Evolutionary conservation across 2,888 invertebrate species (phyloP), one percentile per base, ranked within the genome.

Genomic region (Drosophila atroscutellata): DNA sequence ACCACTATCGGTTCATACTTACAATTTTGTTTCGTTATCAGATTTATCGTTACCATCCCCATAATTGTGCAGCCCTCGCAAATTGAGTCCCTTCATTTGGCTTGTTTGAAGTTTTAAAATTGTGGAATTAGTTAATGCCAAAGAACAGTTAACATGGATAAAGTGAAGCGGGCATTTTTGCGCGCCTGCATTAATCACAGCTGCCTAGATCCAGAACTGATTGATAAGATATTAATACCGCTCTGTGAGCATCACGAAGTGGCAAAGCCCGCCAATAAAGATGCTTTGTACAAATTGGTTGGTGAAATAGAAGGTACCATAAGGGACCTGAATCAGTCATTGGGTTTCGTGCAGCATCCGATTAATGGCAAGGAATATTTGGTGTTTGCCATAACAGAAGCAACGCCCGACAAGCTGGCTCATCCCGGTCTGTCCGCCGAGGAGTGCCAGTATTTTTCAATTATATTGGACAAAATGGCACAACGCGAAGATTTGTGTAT

Each of bases 101-200:
- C 11, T 6, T n/a, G 13, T 55, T 66, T 56, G 18, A n/a, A 39
- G 32, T n/a, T 32, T 15, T 30, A 0, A 2, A 32, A n/a, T 37
- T 47, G 15, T 47, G 7, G 9, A 51, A 24, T n/a, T 30, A 20
- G 1, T 18, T 1, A 13, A 15, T 20, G 4, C 3, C 20, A 24
- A 45, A 24, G 8, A 7, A 45, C 4, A 45, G 8, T 24, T 45
- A 51, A 2, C 0, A 86, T 89, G 89, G 76, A 89, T 11, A 11
- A 64, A 13, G 72, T 85, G 0, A 76, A 81, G 32, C 70, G 76
- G 7, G 60, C 75, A 20, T 89, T 85, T 55, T 24, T 81, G 2
- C 81, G 89, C 0, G 79, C 88, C 7, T 84, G 87, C 20, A 79
- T 81, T 9, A 89, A 85, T 30, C 85, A 72, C 47, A 73, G 90